Conservation (phyloP, 2,888 invertebrate species). For the Scelioninae gen. 2 region DNA sequence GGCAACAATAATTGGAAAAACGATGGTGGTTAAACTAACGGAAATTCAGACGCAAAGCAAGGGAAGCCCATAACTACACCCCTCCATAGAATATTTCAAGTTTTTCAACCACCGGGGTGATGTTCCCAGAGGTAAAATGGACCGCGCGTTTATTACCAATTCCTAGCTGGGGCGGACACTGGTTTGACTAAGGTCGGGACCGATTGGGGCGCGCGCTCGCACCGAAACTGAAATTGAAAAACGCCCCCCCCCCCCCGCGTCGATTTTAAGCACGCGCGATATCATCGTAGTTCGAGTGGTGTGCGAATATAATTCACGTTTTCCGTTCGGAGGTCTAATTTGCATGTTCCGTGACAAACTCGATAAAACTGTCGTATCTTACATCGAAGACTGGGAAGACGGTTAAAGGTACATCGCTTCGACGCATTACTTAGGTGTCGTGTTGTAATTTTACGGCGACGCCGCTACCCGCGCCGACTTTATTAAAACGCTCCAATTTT, state of each 20-base stretch:
- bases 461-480: slow-evolving; percentile 15
- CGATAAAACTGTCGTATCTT: slow-evolving; percentile 22
- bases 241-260: too few relatives aligned
- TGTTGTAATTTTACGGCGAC: slow-evolving; percentile 33
- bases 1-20: too few relatives aligned
- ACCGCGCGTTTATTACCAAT: slow-evolving; percentile 14
- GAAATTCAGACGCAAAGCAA: too few relatives aligned
- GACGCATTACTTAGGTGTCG: slow-evolving; percentile 18
- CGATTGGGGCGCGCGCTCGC: not conserved
- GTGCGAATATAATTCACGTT: slow-evolving; percentile 7
- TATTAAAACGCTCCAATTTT: slow-evolving; percentile 49
- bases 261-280: slow-evolving; percentile 4
- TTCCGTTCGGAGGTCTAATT: slow-evolving; percentile 8
- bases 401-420: slow-evolving; percentile 19
- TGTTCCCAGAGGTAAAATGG: slow-evolving; percentile 5
- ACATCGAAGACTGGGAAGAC: not conserved
- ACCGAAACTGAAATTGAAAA: slow-evolving; percentile 1
- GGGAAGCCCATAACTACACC: too few relatives aligned
- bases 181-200: slow-evolving; percentile 9
- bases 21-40: too few relatives aligned
- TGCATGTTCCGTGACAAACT: slow-evolving; percentile 15
- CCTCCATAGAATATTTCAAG: too few relatives aligned
- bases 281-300: not conserved
- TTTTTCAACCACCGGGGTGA: too few relatives aligned
- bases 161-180: slow-evolving; percentile 4